phyloP scores from a whole-genome alignment of 2,797 vertebrate genomes.

The Pantherophis alleghaniensis region DNA sequence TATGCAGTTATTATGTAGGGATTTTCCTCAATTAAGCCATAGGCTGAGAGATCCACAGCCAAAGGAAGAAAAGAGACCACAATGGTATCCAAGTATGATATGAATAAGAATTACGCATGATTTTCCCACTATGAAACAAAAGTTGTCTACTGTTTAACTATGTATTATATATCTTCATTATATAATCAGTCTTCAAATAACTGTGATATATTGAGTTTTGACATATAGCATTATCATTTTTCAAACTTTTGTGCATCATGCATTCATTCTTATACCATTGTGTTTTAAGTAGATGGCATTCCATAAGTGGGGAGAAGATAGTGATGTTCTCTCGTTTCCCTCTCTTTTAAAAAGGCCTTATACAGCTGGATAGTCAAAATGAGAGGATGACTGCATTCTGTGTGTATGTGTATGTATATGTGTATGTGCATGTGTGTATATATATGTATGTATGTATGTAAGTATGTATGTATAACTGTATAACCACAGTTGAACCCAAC shows the following conservation, averaged over 20 bases:
- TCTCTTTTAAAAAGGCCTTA: neutral
- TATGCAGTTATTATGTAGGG: conserved; percentile 18
- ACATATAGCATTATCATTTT: neutral
- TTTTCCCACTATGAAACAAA: conserved; percentile 2
- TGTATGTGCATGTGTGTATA: too few species aligned
- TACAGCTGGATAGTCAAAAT: neutral
- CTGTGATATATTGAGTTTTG: neutral
- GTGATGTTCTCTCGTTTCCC: neutral
- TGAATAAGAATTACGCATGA: conserved; percentile 18
- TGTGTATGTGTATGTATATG: too few species aligned
- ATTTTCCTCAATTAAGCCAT: conserved; percentile 23
- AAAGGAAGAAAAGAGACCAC: conserved; percentile 2
- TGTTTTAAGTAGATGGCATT: neutral
- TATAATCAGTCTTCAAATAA: neutral
- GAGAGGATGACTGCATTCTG: neutral
- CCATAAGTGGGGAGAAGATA: neutral
- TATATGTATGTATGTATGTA: neutral
- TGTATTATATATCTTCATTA: neutral
- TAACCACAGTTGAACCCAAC: neutral
- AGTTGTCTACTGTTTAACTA: conserved; percentile 1
- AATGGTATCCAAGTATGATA: conserved; percentile 4
- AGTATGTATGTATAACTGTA: too few species aligned
- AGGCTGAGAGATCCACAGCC: conserved; percentile 19
- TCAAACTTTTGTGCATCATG: neutral
- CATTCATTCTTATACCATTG: neutral